Conservation (phyloP, 2,888 invertebrate genomes). For the Eilema sororculum region DNA sequence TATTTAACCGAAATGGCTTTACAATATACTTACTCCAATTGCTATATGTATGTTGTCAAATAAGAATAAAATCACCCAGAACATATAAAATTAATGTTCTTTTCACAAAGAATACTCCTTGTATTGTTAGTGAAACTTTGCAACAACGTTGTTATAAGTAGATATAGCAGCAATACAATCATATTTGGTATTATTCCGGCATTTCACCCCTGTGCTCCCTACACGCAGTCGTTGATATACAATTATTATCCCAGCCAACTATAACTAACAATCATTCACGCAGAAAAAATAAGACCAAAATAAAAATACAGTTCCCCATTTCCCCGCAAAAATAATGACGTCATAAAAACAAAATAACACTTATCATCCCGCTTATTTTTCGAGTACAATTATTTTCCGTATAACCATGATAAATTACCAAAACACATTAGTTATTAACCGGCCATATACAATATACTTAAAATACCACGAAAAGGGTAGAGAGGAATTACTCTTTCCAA, state of each 20-base stretch:
- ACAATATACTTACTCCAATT: too few relatives aligned
- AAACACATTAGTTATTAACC: slow-evolving; percentile 19
- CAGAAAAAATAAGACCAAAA: neutral
- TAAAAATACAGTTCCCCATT: slow-evolving; percentile 6
- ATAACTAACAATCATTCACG: neutral
- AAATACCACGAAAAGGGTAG: slow-evolving; percentile 44
- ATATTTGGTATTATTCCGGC: too few relatives aligned
- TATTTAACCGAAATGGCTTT: too few relatives aligned
- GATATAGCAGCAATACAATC: too few relatives aligned
- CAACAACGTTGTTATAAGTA: too few relatives aligned
- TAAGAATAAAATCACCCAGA: too few relatives aligned
- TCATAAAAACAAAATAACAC: slow-evolving; percentile 1
- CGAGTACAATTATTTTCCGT: slow-evolving; percentile 5
- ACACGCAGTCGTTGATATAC: neutral
- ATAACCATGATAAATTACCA: slow-evolving; percentile 18
- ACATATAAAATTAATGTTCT: too few relatives aligned
- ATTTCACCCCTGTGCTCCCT: too few relatives aligned
- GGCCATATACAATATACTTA: slow-evolving; percentile 28
- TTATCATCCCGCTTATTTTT: neutral
- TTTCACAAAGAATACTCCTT: too few relatives aligned
- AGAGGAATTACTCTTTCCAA: slow-evolving; percentile 56
- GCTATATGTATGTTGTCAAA: too few relatives aligned
- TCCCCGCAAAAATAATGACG: neutral
- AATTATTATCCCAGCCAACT: neutral
- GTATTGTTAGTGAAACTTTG: too few relatives aligned